Base-by-base conservation (phyloP, 2,888 invertebrate genomes). In the Blastobasis lacticolella region DNA sequence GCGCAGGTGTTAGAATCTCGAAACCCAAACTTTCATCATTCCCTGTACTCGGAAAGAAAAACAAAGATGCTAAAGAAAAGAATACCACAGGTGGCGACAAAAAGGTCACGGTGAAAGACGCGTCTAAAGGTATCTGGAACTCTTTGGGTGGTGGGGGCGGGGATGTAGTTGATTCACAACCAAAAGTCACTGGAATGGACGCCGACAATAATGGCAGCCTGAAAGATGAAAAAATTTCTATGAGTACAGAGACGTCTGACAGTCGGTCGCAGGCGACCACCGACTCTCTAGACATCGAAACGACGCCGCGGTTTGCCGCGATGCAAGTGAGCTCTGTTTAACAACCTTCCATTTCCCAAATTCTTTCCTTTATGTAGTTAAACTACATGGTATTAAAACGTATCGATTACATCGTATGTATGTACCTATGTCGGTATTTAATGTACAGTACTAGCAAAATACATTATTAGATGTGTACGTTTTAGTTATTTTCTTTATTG, bases 21-120 rank as follows among this genome's bases (percentile, higher is more conserved):
- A 92, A 93, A 70, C 90, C 92, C 0, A 93, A 93, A 73, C 79
- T 91, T 1, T 76, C 85, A 54, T 83, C 88, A 49, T 90, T 93
- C 65, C 90, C 92, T 4, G 92, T 91, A 40, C 86, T 93, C 50
- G 91, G 91, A 6, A 93, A 93, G 75, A 93, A 93, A 66, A 87
- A 87, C 3, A 90, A 89, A 66, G 89, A 89, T 42, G 69, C 73
- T 7, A 89, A 90, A 64, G 89, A 89, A 10, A 90, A 89, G 66
- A 73, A 68, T 53, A 61, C 67, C 6, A 57, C 65, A 6, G 58
- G 65, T 5, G 69, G 63, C 43, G 88, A 90, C 46, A 91, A 90
- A 60, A 87, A 85, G 60, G 79, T 80, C 8, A 75, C 79, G 1
- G 63, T 80, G 7, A 89, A 89, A 61, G 89, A 89, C 38, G 78